These are phyloP conservation scores for Sarcophaga carnaria DNA, from an alignment of 2,888 invertebrate species.

Conservation along the genomic window DNA sequence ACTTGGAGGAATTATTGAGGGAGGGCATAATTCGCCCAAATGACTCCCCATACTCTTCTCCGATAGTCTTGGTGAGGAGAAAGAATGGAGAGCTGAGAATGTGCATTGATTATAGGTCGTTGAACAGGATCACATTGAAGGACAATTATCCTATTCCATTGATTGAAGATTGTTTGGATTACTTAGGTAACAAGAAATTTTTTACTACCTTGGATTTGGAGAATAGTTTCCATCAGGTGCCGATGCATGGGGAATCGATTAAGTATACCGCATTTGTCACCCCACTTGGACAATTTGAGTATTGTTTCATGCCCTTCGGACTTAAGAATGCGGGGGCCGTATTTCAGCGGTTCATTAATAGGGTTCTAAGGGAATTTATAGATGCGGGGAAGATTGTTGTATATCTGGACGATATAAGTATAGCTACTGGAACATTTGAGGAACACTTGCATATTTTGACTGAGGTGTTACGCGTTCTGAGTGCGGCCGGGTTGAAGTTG, in stretches of 20 bases:
- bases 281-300: constrained; percentile 37
- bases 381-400: constrained; percentile 29
- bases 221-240: too few relatives aligned
- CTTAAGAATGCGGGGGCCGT: too few relatives aligned
- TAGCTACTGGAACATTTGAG: not conserved
- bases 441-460: constrained; percentile 16
- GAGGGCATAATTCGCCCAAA: too few relatives aligned
- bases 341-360: too few relatives aligned
- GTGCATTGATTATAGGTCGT: too few relatives aligned
- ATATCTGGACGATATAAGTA: not conserved
- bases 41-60: too few relatives aligned
- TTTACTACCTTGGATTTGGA: constrained; percentile 21
- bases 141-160: constrained; percentile 18
- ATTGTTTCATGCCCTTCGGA: constrained; percentile 5
- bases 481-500: not conserved
- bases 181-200: not conserved
- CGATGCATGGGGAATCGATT: not conserved
- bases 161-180: constrained; percentile 9
- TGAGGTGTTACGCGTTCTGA: not conserved
- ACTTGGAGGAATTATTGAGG: too few relatives aligned
- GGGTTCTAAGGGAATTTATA: not conserved
- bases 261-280: constrained; percentile 8
- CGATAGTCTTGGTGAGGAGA: too few relatives aligned
- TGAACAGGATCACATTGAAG: too few relatives aligned
- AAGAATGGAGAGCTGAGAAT: too few relatives aligned